Evolutionary conservation across 2,797 vertebrate species (phyloP).

Genomic region (Alfaro cultratus): DNA sequence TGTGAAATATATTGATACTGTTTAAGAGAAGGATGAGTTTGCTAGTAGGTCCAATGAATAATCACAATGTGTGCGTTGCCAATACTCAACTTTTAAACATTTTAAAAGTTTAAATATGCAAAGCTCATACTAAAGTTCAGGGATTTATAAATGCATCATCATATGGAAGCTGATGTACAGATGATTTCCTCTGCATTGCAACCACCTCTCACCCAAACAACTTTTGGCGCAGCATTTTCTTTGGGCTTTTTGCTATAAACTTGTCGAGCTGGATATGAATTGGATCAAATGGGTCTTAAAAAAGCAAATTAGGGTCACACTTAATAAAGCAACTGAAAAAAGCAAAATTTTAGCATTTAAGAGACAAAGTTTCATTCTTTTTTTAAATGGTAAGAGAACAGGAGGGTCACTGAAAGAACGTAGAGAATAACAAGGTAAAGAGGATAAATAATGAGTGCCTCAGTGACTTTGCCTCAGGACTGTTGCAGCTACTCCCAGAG

Average conservation of each 20-base stretch:
- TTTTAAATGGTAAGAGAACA: constrained; percentile 4
- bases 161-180: not conserved
- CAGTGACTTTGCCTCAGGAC: constrained; percentile 42
- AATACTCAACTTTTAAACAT: not conserved
- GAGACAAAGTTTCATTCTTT: not conserved
- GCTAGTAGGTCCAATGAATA: not conserved
- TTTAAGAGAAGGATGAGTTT: not conserved
- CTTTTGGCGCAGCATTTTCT: not conserved
- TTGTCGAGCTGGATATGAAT: not conserved
- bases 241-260: constrained; percentile 1
- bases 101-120: not conserved
- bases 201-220: not conserved
- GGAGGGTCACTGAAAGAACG: not conserved
- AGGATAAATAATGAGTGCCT: constrained; percentile 31
- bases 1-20: not conserved
- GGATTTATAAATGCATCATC: not conserved
- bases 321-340: not conserved
- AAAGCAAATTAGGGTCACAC: not conserved
- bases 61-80: not conserved
- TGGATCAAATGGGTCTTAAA: not conserved
- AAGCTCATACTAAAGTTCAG: not conserved
- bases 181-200: not conserved
- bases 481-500: constrained; percentile 44
- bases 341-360: not conserved
- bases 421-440: constrained; percentile 4